Conservation (phyloP, 2,113 vertebrate species). For the Chamaea fasciata region DNA sequence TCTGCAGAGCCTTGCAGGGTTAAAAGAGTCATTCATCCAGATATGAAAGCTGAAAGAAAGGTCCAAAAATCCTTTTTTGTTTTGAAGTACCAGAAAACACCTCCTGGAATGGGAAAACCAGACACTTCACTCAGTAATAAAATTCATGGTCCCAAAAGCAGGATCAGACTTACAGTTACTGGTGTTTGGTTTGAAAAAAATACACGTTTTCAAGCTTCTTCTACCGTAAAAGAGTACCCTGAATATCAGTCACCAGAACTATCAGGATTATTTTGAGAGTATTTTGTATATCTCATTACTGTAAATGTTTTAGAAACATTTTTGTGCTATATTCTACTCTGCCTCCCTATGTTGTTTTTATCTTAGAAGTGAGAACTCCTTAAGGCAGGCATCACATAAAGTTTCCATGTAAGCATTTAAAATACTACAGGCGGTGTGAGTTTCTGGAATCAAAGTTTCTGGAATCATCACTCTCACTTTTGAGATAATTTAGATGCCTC, state of each 20-base stretch:
- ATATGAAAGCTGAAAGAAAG: conserved; percentile 1
- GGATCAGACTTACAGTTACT: not conserved
- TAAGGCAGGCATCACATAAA: not conserved
- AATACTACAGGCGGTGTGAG: not conserved
- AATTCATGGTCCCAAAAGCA: not conserved
- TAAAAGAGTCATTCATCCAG: not conserved
- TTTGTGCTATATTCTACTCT: not conserved
- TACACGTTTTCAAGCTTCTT: not conserved
- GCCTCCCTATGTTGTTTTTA: not conserved
- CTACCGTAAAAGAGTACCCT: not conserved
- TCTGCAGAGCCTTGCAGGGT: not conserved
- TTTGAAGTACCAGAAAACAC: not conserved
- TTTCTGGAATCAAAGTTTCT: not conserved
- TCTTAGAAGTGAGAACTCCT: not conserved
- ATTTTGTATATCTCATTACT: not conserved
- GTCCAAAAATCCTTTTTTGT: not conserved
- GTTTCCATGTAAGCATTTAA: not conserved
- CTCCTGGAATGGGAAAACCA: not conserved
- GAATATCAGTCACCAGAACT: not conserved
- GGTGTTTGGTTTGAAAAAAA: not conserved
- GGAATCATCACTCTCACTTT: not conserved
- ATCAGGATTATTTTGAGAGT: not conserved
- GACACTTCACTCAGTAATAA: not conserved
- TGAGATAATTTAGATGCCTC: not conserved
- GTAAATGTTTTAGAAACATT: not conserved